Base-by-base conservation (phyloP, 2,797 vertebrate genomes). In the Phrynocephalus vlangalii region DNA sequence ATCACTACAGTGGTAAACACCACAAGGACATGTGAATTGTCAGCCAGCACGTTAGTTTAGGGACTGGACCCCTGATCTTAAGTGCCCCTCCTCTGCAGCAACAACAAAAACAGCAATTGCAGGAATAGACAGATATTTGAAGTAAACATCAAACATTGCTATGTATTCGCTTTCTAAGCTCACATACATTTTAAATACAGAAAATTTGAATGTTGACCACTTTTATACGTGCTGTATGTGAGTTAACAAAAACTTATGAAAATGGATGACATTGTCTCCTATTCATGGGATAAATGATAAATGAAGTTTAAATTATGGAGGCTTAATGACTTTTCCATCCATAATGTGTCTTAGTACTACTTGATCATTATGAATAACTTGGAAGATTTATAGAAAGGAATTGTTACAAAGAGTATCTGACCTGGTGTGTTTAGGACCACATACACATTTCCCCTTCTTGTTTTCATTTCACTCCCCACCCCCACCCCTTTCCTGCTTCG, bases 351-450 rank as follows among this genome's bases (percentile, higher is more conserved):
- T 60, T 79, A 9, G 18, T 75, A 22, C n/a, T 52, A 30, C 52
- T 79, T 52, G 26, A 56, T 79, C 16, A 56, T 79, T 72, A n/a
- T 15, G n/a, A 72, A 13, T 72, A 72, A 72, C 70, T 72, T 28
- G 30, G 33, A 73, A 33, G 16, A 5, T 33, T 33, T 5, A 20
- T 66, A 80, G 7, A 22, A 66, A 24, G 56, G 63, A 80, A 20
- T 30, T 63, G 30, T 20, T 80, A 30, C 52, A 26, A 66, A 63
- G 63, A 33, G 20, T 56, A 66, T 60, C 3, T 30, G 75, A 8
- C 30, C 33, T 5, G 22, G 28, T 38, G 38, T 90, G 89, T 79
- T 87, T 90, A 60, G 83, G 92, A 89, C 72, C 76, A 91, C 8
- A 1, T 44, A 91, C 8, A 1, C 50, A 85, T 81, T 38, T 76